These are phyloP conservation scores for Clarias macrocephalus DNA, from an alignment of 2,113 vertebrate species.

Conservation along the genomic window DNA sequence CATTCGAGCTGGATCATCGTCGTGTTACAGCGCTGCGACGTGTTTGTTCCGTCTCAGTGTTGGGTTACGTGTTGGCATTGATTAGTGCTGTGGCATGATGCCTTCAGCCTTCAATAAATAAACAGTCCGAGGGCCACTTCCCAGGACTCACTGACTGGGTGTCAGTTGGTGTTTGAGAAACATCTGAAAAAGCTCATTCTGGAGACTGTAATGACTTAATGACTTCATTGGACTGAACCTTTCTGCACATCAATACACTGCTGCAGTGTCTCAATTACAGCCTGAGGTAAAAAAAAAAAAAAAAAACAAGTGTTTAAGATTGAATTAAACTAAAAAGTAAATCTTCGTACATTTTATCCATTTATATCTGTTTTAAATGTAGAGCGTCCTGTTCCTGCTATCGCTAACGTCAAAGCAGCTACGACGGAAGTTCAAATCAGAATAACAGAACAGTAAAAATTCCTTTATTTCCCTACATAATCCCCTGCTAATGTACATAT, in stretches of 20 bases:
- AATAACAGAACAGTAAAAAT: too few relatives aligned
- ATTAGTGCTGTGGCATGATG: neutral
- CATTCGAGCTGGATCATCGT: neutral
- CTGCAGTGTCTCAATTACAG: neutral
- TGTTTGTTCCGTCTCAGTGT: neutral
- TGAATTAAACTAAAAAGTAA: neutral
- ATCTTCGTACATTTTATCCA: neutral
- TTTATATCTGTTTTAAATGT: neutral
- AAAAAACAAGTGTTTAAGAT: neutral
- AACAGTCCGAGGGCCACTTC: neutral
- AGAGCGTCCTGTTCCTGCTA: neutral
- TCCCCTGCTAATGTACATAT: too few relatives aligned
- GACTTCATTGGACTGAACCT: neutral
- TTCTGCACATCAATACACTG: neutral
- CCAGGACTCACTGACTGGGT: neutral
- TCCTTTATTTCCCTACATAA: too few relatives aligned
- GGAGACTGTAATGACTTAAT: neutral
- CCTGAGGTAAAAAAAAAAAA: neutral
- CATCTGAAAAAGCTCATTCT: neutral
- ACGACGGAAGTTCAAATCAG: neutral
- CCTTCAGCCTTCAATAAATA: slow-evolving; percentile 17
- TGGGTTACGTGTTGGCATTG: neutral
- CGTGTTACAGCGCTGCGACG: neutral
- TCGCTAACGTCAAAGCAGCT: neutral
- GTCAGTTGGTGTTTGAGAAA: neutral